Conservation (phyloP, 2,888 invertebrate species). For the Timema cristinae region DNA sequence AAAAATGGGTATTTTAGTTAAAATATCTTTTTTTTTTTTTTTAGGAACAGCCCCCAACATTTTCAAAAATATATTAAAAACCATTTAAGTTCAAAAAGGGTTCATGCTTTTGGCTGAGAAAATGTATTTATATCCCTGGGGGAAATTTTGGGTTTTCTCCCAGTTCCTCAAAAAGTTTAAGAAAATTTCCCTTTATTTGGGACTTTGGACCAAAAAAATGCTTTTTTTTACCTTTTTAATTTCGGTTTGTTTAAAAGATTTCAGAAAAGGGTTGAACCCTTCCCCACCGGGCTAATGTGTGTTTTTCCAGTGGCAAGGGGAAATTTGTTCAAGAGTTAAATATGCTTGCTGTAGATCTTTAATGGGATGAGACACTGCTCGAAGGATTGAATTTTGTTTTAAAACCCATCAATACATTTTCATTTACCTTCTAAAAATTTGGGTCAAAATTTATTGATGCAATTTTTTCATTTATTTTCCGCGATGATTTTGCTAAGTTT, state of each 20-base stretch:
- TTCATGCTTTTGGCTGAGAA: not conserved
- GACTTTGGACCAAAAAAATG: conserved; percentile 36
- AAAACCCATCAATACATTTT: too few relatives aligned
- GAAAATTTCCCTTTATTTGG: conserved; percentile 31
- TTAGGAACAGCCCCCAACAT: not conserved
- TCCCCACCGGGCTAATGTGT: too few relatives aligned
- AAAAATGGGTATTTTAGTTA: not conserved
- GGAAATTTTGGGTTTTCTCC: not conserved
- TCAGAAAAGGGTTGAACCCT: not conserved
- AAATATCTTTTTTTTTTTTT: not conserved
- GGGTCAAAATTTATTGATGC: conserved; percentile 14
- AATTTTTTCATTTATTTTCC: conserved; percentile 30
- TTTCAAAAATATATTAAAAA: not conserved
- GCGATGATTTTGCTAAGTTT: conserved; percentile 40
- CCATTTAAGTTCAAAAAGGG: not conserved
- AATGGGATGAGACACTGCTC: too few relatives aligned
- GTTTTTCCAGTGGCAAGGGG: too few relatives aligned
- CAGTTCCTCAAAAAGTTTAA: not conserved
- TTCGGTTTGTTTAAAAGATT: not conserved
- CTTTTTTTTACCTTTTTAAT: not conserved
- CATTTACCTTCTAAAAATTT: not conserved
- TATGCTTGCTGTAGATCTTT: too few relatives aligned
- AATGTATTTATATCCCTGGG: not conserved
- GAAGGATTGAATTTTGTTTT: too few relatives aligned
- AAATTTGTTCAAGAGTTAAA: too few relatives aligned